Percentiles rank a stretch among this genome's conserved stretches.
phyloP scores from a whole-genome alignment of 1,140 invertebrate genomes.

The Anastatus disparis region DNA sequence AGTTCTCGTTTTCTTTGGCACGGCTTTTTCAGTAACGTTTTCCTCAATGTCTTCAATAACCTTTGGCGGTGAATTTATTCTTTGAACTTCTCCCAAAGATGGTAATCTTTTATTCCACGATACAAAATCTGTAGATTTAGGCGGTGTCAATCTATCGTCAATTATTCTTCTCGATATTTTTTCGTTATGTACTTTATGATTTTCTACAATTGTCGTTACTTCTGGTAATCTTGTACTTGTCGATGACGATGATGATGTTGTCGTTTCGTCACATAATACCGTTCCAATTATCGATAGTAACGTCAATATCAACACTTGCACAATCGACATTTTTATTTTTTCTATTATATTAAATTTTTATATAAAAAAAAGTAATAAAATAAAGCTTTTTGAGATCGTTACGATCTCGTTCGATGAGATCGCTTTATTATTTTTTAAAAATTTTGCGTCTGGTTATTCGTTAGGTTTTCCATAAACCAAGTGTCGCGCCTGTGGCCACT shows the following conservation, averaged over 20 bases:
- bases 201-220: not conserved
- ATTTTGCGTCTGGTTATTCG: not conserved
- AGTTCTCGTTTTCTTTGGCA: slow-evolving; percentile 26
- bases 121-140: not conserved
- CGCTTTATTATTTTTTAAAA: no score
- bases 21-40: not conserved
- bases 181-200: not conserved
- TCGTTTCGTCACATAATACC: not conserved
- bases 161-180: slow-evolving; percentile 26
- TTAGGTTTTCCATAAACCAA: not conserved
- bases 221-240: not conserved
- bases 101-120: slow-evolving; percentile 16
- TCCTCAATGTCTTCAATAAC: slow-evolving; percentile 10
- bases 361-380: not conserved
- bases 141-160: slow-evolving; percentile 22
- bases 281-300: not conserved
- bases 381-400: not conserved
- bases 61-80: not conserved
- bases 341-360: not conserved
- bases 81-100: not conserved
- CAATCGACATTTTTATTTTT: not conserved
- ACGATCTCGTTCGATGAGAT: slow-evolving; percentile 9
- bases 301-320: not conserved
- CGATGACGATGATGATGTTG: not conserved
- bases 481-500: slow-evolving; percentile 13